A percentile compares a stretch with the other conserved stretches of the same genome.
Conservation (phyloP, 2,888 invertebrate species). For the Caenorhabditis plicata region DNA sequence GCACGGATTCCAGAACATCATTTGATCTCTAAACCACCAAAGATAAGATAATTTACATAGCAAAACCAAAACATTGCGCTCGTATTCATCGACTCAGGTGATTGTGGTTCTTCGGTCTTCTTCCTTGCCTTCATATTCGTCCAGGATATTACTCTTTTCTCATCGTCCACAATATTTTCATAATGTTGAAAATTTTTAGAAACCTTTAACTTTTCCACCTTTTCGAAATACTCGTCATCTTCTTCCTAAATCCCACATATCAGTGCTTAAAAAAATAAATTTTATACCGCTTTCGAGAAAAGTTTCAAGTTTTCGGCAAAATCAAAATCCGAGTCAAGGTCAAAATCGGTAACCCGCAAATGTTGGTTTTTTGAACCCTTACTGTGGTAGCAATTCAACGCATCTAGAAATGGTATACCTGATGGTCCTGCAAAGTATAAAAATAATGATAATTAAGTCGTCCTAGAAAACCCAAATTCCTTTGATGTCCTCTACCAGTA, state of each 20-base stretch:
- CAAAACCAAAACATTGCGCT: neutral
- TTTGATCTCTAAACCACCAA: too few relatives aligned
- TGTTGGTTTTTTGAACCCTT: constrained; percentile 30
- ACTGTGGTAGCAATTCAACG: constrained; percentile 29
- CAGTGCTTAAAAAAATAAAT: neutral
- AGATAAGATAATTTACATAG: neutral
- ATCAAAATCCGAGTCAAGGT: constrained; percentile 56
- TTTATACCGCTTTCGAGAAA: constrained; percentile 39
- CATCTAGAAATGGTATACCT: constrained; percentile 51
- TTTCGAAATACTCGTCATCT: constrained; percentile 45
- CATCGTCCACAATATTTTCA: constrained; percentile 60
- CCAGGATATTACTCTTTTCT: constrained; percentile 55
- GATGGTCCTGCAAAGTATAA: too few relatives aligned
- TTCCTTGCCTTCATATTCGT: constrained; percentile 25
- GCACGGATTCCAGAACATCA: constrained; percentile 8
- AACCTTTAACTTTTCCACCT: constrained; percentile 44
- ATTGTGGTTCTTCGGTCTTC: neutral
- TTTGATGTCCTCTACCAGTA: constrained; percentile 3
- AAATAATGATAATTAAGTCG: too few relatives aligned
- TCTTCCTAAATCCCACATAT: constrained; percentile 19
- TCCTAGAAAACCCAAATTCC: too few relatives aligned
- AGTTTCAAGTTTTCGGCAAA: constrained; percentile 55
- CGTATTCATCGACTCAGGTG: neutral
- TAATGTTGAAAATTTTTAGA: constrained; percentile 58
- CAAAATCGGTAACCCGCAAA: constrained; percentile 46